A percentile compares a stretch with the other conserved stretches of the same genome.
Conservation (phyloP, 2,797 vertebrate genomes). For the Parauchenoglanis punctatus region DNA sequence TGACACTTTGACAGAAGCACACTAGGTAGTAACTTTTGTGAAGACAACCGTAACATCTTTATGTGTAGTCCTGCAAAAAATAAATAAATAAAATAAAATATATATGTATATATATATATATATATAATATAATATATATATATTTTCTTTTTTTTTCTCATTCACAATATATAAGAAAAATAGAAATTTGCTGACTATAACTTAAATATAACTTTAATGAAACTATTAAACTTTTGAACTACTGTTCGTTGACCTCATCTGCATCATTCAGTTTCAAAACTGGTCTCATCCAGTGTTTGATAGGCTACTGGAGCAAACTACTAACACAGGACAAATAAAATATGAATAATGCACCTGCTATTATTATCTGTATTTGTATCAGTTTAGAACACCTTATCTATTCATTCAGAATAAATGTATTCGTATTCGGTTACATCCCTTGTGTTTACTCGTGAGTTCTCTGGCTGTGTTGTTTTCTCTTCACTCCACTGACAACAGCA, state of each 20-base stretch:
- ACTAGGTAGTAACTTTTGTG: background rate
- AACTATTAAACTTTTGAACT: background rate
- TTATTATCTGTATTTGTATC: background rate
- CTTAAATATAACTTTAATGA: background rate
- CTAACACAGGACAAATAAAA: background rate
- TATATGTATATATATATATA: too few species aligned
- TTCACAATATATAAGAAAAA: background rate
- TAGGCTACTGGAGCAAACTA: background rate
- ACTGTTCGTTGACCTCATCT: background rate
- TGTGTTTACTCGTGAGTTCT: background rate
- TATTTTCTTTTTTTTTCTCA: too few species aligned
- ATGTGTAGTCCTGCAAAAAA: background rate
- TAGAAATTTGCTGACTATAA: background rate
- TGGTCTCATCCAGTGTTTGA: background rate
- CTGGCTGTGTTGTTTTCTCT: slow-evolving; percentile 57
- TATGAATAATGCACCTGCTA: background rate
- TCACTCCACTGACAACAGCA: slow-evolving; percentile 66
- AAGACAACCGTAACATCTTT: background rate
- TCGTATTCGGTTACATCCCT: background rate
- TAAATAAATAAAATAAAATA: too few species aligned
- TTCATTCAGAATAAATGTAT: background rate
- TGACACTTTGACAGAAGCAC: background rate
- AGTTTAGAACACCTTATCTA: background rate
- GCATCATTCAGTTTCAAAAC: background rate
- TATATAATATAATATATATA: too few species aligned